Evolutionary conservation across 2,113 vertebrate genomes (phyloP), one percentile per base, ranked within the genome.

Genomic region (Gymnobelideus leadbeateri): DNA sequence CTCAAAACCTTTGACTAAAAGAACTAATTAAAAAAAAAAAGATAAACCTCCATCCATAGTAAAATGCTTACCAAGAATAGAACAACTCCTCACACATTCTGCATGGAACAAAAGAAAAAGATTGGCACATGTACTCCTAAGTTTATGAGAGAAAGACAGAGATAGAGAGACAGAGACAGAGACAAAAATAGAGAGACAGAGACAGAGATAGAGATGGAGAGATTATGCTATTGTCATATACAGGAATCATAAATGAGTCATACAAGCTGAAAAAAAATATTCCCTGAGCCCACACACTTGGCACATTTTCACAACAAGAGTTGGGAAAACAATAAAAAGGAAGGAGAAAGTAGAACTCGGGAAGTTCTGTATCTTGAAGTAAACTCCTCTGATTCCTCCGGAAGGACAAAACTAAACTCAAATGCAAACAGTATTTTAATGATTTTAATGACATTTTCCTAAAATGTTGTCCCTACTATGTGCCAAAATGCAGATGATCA

Each of bases 211-310:
- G 14, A 77, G 14, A n/a, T 16, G 37, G 31, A 77, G 31, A 94
- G 53, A 90, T 91, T 53, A 93, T 90, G 21, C 47, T 91, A 1
- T 47, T 92, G 47, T 43, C 21, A 92, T n/a, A 61, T 46, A 26
- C 10, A 50, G 25, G 16, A 50, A 43, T 92, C 52, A 96, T 31
- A 93, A 95, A 57, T 95, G 51, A 95, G 25, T 51, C 43, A 46
- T 55, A 25, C 50, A 5, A 3, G 4, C 46, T 95, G 0, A 25
- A 91, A 91, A 8, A 19, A 94, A 93, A 93, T 90, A 77, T 92
- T 92, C 31, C 25, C 49, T 53, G 9, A n/a, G 50, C 0, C 6
- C 21, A 43, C 43, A 92, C 46, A 77, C 16, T 95, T 89, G 55
- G 49, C 43, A 91, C 2, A 49, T 90, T 89, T 49, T 16, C n/a